Conservation (phyloP, 2,888 invertebrate genomes). For the Ormia ochracea region DNA sequence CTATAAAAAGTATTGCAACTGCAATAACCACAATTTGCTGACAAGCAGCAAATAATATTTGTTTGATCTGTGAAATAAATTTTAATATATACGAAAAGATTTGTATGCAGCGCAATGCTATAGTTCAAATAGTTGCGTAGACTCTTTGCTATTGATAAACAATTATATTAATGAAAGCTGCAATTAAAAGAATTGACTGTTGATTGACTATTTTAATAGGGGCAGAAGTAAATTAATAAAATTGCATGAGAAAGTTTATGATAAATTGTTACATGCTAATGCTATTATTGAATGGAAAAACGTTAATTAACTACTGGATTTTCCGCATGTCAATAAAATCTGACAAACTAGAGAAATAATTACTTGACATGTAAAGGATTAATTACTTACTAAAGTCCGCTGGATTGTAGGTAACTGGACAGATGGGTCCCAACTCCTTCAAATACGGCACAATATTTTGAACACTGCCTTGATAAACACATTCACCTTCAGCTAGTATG, state of each 20-base stretch:
- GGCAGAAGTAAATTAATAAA: neutral
- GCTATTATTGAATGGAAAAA: no score
- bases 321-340: no score
- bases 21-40: no score
- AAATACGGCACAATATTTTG: conserved; percentile 89
- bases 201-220: neutral
- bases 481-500: conserved; percentile 91
- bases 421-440: conserved; percentile 85
- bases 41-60: no score
- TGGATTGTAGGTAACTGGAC: conserved; percentile 95
- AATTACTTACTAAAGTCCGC: conserved; percentile 95
- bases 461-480: conserved; percentile 91
- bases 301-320: no score
- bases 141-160: neutral
- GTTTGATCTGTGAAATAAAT: no score
- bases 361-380: no score
- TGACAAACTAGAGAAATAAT: no score
- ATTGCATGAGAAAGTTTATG: neutral
- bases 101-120: no score
- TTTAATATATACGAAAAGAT: no score
- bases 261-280: neutral
- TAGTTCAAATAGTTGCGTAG: no score
- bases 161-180: neutral
- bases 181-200: conserved; percentile 1
- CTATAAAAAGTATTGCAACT: no score